Conservation (phyloP, 2,888 invertebrate genomes). For the Muschampia plurimacula region DNA sequence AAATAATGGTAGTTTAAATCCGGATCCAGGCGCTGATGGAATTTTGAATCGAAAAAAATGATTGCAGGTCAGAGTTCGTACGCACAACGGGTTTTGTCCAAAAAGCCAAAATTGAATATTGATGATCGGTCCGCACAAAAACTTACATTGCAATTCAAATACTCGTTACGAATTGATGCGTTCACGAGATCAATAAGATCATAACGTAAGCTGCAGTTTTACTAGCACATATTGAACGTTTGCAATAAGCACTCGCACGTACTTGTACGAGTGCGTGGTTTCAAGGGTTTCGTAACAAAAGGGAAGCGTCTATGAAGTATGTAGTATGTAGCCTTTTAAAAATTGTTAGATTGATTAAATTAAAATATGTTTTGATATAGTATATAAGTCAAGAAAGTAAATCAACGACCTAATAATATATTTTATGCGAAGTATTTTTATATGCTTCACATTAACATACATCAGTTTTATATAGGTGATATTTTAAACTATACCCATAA, state of each 20-base stretch:
- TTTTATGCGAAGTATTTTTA: too few species aligned
- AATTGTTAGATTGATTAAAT: too few species aligned
- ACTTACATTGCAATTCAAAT: slow-evolving; percentile 37
- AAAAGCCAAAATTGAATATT: slow-evolving; percentile 38
- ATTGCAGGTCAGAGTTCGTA: slow-evolving; percentile 29
- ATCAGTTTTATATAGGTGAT: too few species aligned
- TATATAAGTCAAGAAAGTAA: too few species aligned
- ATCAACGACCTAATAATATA: too few species aligned
- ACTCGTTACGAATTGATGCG: slow-evolving; percentile 35
- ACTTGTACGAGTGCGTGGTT: neutral
- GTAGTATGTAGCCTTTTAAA: too few species aligned
- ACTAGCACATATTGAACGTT: neutral
- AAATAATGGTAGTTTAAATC: slow-evolving; percentile 37
- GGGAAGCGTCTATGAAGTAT: neutral
- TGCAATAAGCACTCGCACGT: neutral
- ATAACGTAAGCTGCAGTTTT: slow-evolving; percentile 23
- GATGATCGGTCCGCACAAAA: slow-evolving; percentile 34
- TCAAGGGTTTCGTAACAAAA: neutral
- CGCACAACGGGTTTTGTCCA: slow-evolving; percentile 29
- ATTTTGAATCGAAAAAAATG: slow-evolving; percentile 24
- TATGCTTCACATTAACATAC: too few species aligned
- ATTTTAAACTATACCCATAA: too few species aligned
- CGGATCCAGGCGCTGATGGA: slow-evolving; percentile 26
- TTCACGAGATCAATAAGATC: slow-evolving; percentile 25
- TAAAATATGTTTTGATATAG: too few species aligned